These are phyloP conservation scores for Gryllus bimaculatus DNA, from an alignment of 1,140 invertebrate genomes.

Conservation along the genomic window DNA sequence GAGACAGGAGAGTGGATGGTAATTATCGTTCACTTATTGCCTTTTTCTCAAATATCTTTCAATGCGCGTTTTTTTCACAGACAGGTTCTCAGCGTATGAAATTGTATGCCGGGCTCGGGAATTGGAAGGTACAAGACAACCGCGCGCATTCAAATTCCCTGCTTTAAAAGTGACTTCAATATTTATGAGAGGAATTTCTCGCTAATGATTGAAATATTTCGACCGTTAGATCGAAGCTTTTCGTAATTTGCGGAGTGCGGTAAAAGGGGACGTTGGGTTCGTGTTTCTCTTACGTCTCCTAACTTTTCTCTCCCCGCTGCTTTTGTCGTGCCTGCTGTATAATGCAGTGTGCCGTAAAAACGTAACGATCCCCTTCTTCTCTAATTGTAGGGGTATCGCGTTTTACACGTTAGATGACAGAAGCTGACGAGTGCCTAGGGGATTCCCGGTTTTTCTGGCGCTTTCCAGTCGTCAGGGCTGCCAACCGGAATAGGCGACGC, in stretches of 20 bases:
- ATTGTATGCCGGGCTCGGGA: too few relatives aligned
- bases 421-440: background rate
- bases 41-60: too few relatives aligned
- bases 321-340: background rate
- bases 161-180: background rate
- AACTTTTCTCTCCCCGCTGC: background rate
- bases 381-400: background rate
- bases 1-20: too few relatives aligned
- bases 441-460: background rate
- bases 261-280: background rate
- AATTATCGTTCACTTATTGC: too few relatives aligned
- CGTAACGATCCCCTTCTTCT: background rate
- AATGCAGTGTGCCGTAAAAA: background rate
- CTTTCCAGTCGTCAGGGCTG: background rate
- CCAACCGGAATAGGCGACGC: background rate
- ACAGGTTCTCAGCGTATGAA: too few relatives aligned
- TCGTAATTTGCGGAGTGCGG: background rate
- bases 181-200: background rate
- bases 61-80: too few relatives aligned
- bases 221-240: background rate
- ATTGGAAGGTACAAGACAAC: too few relatives aligned
- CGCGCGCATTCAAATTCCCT: too few relatives aligned
- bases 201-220: background rate
- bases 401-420: conserved; percentile 4
- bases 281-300: background rate